Percentiles rank a stretch among this genome's conserved stretches.
phyloP scores from a whole-genome alignment of 2,113 vertebrate species.

The Rutilus rutilus region DNA sequence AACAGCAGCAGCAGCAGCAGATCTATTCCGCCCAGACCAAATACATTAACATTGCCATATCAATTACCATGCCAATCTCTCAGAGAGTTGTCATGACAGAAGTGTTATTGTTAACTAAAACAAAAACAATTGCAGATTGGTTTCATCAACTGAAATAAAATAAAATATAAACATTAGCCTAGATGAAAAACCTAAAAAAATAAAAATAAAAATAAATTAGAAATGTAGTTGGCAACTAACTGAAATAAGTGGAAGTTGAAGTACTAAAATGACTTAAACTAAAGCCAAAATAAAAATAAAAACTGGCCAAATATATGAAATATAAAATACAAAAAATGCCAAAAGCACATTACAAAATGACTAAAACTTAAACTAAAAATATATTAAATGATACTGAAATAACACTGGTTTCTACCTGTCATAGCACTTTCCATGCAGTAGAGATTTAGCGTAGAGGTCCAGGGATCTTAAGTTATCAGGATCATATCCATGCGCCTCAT shows the following conservation, averaged over 20 bases:
- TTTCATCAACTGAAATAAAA: not conserved
- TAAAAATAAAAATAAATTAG: no score
- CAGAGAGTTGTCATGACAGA: no score
- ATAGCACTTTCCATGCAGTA: slow-evolving; percentile 90
- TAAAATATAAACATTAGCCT: not conserved
- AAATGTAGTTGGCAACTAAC: no score
- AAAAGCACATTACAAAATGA: not conserved
- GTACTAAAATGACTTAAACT: no score
- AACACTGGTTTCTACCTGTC: slow-evolving; percentile 79
- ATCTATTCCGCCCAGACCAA: no score
- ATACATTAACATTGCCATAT: no score
- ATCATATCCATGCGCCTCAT: slow-evolving; percentile 80
- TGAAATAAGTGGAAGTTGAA: no score
- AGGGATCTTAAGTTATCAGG: slow-evolving; percentile 72
- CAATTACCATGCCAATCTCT: no score
- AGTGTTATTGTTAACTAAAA: not conserved
- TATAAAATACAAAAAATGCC: not conserved
- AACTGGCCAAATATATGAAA: not conserved
- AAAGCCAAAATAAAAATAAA: not conserved
- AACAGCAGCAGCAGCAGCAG: no score
- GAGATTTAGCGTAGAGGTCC: slow-evolving; percentile 87
- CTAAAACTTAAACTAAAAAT: not conserved
- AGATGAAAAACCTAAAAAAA: not conserved
- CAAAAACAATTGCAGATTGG: no score
- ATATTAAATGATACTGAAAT: not conserved